Conservation (phyloP, 2,113 vertebrate genomes). For the Sander lucioperca region DNA sequence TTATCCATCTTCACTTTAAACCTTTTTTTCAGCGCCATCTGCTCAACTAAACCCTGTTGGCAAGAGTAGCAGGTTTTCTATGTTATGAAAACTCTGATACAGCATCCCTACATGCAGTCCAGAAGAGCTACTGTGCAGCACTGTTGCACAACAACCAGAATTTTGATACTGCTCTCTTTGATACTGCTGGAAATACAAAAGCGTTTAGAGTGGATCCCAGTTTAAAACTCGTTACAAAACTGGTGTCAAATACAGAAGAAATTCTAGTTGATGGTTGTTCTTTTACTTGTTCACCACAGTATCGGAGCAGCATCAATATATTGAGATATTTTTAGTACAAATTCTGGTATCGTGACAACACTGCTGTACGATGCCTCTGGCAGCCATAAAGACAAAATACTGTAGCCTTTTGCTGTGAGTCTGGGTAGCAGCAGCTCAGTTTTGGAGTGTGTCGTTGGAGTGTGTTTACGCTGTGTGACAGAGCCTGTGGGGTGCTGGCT, state of each 20-base stretch:
- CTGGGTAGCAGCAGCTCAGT: slow-evolving; percentile 30
- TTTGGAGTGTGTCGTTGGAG: slow-evolving; percentile 36
- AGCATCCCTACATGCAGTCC: not conserved
- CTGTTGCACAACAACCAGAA: slow-evolving; percentile 19
- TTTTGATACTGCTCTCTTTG: slow-evolving; percentile 2
- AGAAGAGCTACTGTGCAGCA: slow-evolving; percentile 9
- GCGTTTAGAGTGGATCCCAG: not conserved
- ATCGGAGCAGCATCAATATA: not conserved
- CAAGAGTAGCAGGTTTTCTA: slow-evolving; percentile 1
- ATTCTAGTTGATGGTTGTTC: not conserved
- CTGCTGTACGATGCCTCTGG: slow-evolving; percentile 17
- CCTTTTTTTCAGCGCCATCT: slow-evolving; percentile 7
- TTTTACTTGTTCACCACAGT: not conserved
- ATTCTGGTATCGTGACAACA: slow-evolving; percentile 16
- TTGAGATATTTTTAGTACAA: not conserved
- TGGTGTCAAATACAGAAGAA: not conserved
- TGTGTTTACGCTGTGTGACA: slow-evolving; percentile 69
- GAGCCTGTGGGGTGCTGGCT: slow-evolving; percentile 70
- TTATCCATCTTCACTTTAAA: slow-evolving; percentile 23
- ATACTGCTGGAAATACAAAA: not conserved
- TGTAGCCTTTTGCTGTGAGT: slow-evolving; percentile 24
- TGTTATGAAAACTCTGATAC: not conserved
- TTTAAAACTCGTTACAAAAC: slow-evolving; percentile 11
- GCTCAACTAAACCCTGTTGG: slow-evolving; percentile 2
- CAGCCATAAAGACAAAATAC: slow-evolving; percentile 23